Percentiles rank a stretch among this genome's conserved stretches.
Conservation (phyloP, 2,888 invertebrate genomes). For the Tanypteryx hageni region DNA sequence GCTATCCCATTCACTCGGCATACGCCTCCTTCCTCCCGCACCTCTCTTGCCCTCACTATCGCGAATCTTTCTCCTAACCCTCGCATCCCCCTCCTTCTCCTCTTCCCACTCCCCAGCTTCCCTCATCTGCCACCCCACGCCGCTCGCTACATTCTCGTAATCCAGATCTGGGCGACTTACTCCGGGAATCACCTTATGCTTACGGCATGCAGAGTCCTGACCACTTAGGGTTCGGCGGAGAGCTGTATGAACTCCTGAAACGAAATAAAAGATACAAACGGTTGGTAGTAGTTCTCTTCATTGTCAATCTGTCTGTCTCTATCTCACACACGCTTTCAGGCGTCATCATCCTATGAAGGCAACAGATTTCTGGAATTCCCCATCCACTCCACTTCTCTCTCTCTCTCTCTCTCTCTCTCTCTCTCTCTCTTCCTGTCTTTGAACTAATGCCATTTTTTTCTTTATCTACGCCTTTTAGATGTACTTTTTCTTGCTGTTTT, state of each 20-base stretch:
- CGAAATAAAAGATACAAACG: constrained; percentile 2
- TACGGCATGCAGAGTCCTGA: neutral
- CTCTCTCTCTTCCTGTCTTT: neutral
- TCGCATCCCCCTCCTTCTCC: neutral
- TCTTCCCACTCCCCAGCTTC: neutral
- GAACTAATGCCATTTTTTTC: neutral
- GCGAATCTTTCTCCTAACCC: neutral
- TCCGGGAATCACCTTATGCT: neutral
- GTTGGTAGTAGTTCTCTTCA: neutral
- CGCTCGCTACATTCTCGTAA: constrained; percentile 3
- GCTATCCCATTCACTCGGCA: too few relatives aligned
- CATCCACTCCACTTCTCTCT: neutral
- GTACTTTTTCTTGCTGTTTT: too few relatives aligned
- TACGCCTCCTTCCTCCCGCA: neutral
- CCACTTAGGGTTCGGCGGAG: neutral
- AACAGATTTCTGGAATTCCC: neutral
- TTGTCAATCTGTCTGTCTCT: neutral
- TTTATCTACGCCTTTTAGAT: too few relatives aligned
- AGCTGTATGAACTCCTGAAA: neutral
- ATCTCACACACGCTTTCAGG: neutral
- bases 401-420: neutral
- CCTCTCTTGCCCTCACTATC: constrained; percentile 22
- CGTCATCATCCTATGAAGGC: neutral
- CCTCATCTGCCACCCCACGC: neutral
- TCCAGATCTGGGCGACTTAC: constrained; percentile 29